phyloP scores from a whole-genome alignment of 2,113 vertebrate genomes.

The Leucopsar rothschildi region DNA sequence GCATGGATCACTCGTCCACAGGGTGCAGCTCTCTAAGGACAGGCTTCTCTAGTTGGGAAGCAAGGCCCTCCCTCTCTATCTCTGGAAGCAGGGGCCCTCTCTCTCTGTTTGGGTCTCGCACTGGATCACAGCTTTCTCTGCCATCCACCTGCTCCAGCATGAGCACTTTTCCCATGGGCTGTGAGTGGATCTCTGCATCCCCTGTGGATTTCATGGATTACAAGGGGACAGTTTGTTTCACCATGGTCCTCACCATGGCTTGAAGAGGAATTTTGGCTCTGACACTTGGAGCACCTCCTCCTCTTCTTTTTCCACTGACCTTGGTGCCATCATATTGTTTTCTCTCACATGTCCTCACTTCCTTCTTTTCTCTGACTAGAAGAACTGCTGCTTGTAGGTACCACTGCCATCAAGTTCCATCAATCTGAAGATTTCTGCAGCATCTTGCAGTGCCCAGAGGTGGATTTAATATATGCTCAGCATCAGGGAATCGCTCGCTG shows the following conservation, averaged over 20 bases:
- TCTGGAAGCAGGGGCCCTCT: no score
- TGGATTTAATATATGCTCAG: background rate
- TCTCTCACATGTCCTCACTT: background rate
- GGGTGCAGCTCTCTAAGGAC: background rate
- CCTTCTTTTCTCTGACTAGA: background rate
- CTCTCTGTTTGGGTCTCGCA: no score
- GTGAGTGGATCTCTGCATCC: no score
- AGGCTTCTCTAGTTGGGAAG: no score
- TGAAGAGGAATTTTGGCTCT: background rate
- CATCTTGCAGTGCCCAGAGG: background rate
- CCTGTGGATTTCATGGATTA: background rate
- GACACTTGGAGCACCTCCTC: background rate
- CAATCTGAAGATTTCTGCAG: background rate
- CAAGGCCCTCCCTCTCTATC: no score
- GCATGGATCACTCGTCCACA: background rate
- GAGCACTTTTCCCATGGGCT: no score
- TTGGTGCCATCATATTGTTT: background rate
- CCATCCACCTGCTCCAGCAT: no score
- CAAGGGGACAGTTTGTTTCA: background rate
- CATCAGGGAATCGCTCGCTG: rapidly evolving
- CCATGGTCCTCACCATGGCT: background rate
- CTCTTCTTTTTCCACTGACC: background rate
- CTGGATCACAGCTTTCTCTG: no score
- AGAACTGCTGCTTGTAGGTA: background rate
- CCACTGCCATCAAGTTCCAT: background rate